Evolutionary conservation across 2,888 invertebrate species (phyloP).

Genomic region (Chrysina gloriosa): DNA sequence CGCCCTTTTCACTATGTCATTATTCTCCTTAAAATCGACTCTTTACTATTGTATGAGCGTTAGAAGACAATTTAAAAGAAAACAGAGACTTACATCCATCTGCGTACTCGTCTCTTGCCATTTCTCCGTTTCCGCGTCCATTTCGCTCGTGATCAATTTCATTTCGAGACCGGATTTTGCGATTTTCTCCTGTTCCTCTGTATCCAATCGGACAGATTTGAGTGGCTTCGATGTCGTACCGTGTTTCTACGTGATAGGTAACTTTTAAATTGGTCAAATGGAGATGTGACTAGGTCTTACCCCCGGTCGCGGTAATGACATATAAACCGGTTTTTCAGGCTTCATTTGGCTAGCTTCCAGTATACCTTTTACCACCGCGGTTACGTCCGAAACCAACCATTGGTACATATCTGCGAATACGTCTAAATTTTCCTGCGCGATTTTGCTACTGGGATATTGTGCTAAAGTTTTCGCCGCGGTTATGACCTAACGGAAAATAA

Average conservation of each 20-base stretch:
- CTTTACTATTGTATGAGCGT: no score
- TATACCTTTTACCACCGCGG: constrained; percentile 89
- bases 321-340: constrained; percentile 84
- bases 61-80: no score
- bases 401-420: constrained; percentile 97
- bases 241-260: constrained; percentile 79
- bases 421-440: constrained; percentile 96
- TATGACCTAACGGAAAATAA: constrained; percentile 69
- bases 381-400: constrained; percentile 92
- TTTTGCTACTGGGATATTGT: constrained; percentile 91
- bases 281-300: constrained; percentile 69
- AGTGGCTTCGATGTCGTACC: constrained; percentile 94
- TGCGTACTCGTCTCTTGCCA: constrained; percentile 83
- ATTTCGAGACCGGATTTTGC: constrained; percentile 96
- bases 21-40: constrained; percentile 72
- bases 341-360: constrained; percentile 79
- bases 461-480: constrained; percentile 94
- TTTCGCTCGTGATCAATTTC: constrained; percentile 95
- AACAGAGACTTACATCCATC: constrained; percentile 67
- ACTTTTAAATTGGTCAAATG: not conserved
- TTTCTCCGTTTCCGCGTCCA: constrained; percentile 96
- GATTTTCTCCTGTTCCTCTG: constrained; percentile 96
- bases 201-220: constrained; percentile 89
- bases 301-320: constrained; percentile 94
- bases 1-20: constrained; percentile 84